Evolutionary conservation across 2,888 invertebrate species (phyloP).

Genomic region (Lapara coniferarum): DNA sequence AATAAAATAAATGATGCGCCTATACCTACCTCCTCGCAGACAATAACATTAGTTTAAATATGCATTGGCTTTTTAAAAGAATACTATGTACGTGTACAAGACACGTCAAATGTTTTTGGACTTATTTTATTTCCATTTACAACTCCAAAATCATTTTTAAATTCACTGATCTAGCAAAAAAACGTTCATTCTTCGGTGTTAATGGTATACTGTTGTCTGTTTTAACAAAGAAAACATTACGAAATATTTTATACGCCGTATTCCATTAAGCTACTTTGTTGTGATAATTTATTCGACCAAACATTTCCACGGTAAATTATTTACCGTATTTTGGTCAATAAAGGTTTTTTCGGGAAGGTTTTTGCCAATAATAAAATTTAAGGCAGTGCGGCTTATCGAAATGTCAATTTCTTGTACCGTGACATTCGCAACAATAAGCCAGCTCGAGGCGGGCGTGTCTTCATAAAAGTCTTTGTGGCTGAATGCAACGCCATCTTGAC

Average conservation of each 20-base stretch:
- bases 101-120: neutral
- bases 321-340: neutral
- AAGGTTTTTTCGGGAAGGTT: neutral
- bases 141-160: neutral
- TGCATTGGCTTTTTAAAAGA: no score
- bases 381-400: slow-evolving; percentile 2
- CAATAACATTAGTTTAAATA: no score
- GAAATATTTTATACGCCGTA: no score
- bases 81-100: no score
- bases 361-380: slow-evolving; percentile 6
- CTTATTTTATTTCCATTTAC: neutral
- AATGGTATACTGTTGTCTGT: no score
- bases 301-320: neutral
- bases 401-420: slow-evolving; percentile 4
- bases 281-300: no score
- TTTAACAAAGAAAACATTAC: no score
- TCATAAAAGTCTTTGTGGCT: slow-evolving; percentile 19
- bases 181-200: no score
- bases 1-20: no score
- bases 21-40: no score
- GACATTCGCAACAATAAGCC: slow-evolving; percentile 19
- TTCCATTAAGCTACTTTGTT: no score
- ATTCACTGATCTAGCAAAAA: neutral
- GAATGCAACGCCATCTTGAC: slow-evolving; percentile 28
- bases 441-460: slow-evolving; percentile 12